These are phyloP conservation scores for Meloe dianella DNA, from an alignment of 2,888 invertebrate species.

Conservation along the genomic window DNA sequence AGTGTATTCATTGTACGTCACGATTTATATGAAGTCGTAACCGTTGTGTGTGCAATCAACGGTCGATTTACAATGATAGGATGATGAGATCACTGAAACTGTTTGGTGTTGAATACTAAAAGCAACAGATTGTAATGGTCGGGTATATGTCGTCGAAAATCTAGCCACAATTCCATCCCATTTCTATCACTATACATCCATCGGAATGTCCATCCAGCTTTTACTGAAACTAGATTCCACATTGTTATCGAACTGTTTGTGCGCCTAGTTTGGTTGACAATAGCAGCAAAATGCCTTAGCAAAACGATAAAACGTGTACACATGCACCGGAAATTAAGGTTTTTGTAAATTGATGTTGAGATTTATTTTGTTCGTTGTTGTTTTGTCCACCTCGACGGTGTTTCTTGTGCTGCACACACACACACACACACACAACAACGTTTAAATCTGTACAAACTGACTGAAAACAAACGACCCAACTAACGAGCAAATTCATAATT, in stretches of 20 bases:
- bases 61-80: constrained; percentile 47
- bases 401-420: background rate
- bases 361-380: constrained; percentile 9
- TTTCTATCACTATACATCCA: background rate
- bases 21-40: constrained; percentile 41
- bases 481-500: constrained; percentile 7
- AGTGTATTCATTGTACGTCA: constrained; percentile 40
- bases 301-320: constrained; percentile 17
- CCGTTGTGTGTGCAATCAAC: constrained; percentile 41
- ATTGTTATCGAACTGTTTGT: constrained; percentile 22
- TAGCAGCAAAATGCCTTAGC: background rate
- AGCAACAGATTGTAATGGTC: constrained; percentile 32
- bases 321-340: constrained; percentile 27
- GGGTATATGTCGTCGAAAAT: constrained; percentile 1
- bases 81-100: constrained; percentile 46
- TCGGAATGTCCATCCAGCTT: background rate
- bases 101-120: constrained; percentile 44
- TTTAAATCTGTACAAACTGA: background rate
- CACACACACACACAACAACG: background rate
- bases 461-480: constrained; percentile 2
- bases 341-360: constrained; percentile 23
- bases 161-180: background rate
- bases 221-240: constrained; percentile 20
- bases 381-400: background rate
- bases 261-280: constrained; percentile 1